phyloP scores from a whole-genome alignment of 2,113 vertebrate genomes.

The Scophthalmus maximus region DNA sequence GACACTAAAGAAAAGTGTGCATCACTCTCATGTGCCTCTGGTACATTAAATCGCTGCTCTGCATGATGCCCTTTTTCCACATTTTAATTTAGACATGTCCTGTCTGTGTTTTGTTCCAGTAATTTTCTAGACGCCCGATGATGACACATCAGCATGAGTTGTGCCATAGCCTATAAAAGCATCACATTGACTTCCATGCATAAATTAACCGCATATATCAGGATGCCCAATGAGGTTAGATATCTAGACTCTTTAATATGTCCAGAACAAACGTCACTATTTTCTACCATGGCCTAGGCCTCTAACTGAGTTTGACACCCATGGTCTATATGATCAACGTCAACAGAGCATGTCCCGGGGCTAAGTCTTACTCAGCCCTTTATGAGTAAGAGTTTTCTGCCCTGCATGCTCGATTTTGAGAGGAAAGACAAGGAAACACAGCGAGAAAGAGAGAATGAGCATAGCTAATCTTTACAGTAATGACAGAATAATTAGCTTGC shows the following conservation, averaged over 20 bases:
- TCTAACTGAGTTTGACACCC: conserved; percentile 73
- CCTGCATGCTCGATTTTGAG: conserved; percentile 59
- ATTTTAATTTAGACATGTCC: conserved; percentile 65
- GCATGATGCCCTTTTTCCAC: conserved; percentile 58
- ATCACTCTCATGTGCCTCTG: conserved; percentile 64
- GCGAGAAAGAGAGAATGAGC: conserved; percentile 69
- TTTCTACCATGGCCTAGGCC: conserved; percentile 34
- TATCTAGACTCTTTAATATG: conserved; percentile 45
- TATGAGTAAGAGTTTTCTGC: conserved; percentile 70
- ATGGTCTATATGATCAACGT: conserved; percentile 72
- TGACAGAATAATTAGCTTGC: conserved; percentile 81
- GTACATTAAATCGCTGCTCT: conserved; percentile 51
- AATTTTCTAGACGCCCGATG: conserved; percentile 62
- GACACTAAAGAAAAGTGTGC: conserved; percentile 39
- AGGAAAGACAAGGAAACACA: conserved; percentile 56
- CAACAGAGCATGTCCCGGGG: conserved; percentile 66
- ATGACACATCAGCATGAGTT: conserved; percentile 66
- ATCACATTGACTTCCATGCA: conserved; percentile 45
- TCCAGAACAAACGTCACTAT: conserved; percentile 55
- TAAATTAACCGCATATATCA: conserved; percentile 60
- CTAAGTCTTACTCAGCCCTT: conserved; percentile 75
- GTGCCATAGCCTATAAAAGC: conserved; percentile 56
- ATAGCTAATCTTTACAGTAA: conserved; percentile 80
- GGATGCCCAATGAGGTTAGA: conserved; percentile 59
- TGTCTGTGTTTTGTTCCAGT: conserved; percentile 60